phyloP scores from a whole-genome alignment of 2,113 vertebrate genomes.

The Phoenicopterus ruber region DNA sequence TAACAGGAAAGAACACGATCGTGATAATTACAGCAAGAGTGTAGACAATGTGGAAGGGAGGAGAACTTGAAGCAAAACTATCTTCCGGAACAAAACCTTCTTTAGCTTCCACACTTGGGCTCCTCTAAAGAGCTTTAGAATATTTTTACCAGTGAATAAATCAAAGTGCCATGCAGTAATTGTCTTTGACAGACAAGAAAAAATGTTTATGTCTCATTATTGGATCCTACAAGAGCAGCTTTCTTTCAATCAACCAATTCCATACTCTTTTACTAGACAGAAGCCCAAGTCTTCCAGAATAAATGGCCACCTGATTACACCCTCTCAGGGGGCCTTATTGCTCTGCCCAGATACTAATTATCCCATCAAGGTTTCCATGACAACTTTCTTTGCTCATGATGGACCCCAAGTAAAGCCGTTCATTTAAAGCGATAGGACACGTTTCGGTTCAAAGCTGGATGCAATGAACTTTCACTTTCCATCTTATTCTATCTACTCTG shows the following conservation, averaged over 20 bases:
- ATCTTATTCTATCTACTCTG: neutral
- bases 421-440: neutral
- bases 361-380: conserved; percentile 6
- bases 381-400: conserved; percentile 9
- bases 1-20: neutral
- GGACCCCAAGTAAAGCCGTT: neutral
- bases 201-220: neutral
- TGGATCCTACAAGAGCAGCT: neutral
- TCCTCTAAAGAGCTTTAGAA: neutral
- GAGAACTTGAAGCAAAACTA: conserved; percentile 13
- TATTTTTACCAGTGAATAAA: conserved; percentile 15
- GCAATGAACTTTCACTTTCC: neutral
- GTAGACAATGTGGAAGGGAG: neutral
- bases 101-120: neutral
- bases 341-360: neutral
- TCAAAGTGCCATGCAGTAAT: neutral
- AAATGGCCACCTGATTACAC: neutral
- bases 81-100: neutral
- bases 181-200: neutral
- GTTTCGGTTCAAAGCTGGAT: neutral
- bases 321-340: neutral
- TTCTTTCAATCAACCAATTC: neutral
- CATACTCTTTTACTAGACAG: neutral
- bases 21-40: neutral
- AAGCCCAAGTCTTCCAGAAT: neutral